phyloP scores from a whole-genome alignment of 2,113 vertebrate genomes.

The Alethe castanea region DNA sequence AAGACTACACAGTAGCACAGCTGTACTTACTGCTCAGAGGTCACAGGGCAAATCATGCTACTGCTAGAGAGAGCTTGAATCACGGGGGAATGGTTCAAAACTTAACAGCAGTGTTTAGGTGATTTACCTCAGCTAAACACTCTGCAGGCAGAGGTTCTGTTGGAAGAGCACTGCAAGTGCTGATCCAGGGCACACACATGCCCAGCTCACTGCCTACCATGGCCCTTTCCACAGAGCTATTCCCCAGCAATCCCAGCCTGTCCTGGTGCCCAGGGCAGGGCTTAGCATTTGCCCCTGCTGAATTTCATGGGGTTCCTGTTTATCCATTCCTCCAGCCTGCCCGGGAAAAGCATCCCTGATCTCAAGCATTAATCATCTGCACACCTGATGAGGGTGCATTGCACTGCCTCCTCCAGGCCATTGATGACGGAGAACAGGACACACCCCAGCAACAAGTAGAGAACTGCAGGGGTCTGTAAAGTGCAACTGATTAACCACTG shows the following conservation, averaged over 20 bases:
- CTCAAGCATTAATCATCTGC: not conserved
- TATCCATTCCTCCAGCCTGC: not conserved
- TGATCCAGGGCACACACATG: fast-evolving
- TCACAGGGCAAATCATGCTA: not conserved
- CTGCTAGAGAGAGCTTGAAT: not conserved
- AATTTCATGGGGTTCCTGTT: not conserved
- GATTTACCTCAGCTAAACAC: not conserved
- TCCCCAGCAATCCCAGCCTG: not conserved
- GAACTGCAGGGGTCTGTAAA: not conserved
- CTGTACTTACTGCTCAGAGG: not conserved
- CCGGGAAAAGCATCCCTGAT: not conserved
- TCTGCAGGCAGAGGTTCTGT: not conserved
- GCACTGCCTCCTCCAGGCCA: not conserved
- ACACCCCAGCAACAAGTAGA: fast-evolving
- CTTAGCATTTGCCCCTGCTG: not conserved
- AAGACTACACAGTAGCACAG: not conserved
- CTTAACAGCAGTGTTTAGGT: not conserved
- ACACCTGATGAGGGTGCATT: not conserved
- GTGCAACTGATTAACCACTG: not conserved
- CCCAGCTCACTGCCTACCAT: not conserved
- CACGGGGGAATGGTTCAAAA: fast-evolving
- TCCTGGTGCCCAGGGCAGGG: not conserved
- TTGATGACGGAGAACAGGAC: not conserved
- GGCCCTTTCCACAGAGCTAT: not conserved
- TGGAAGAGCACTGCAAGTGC: not conserved